Evolutionary conservation across 2,113 vertebrate species (phyloP), one percentile per base, ranked within the genome.

Genomic region (Etia nguti): DNA sequence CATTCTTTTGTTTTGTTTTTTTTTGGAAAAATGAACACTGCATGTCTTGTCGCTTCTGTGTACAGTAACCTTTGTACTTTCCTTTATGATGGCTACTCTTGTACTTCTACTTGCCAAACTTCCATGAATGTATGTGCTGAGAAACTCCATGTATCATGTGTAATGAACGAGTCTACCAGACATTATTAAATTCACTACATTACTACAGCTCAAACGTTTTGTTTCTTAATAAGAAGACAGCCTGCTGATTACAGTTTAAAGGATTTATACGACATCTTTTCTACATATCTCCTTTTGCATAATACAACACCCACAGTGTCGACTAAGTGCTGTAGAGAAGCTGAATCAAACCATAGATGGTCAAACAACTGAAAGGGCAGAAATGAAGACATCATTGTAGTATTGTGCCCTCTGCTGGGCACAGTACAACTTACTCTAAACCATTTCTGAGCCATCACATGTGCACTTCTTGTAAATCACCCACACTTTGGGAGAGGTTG

Each of bases 141-240:
- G 65, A 89, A 86, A 79, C 52, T 59, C n/a, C 82, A 90, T 94
- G 73, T 94, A 92, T 91, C 75, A 90, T 88, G 57, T 92, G 84
- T 93, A 90, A 85, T 55, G 84, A 88, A 88, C 82, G 86, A 86
- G 83, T 90, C 92, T 91, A 85, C 80, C 80, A 92, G 81, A 92
- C 91, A 89, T 93, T 94, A 96, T 95, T 95, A 95, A 95, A 95
- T 92, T 93, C 93, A 95, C 91, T 94, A 91, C 88, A 92, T 94
- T 92, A 93, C 79, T 89, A 91, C 83, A 90, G 68, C 31, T 29
- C 10, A 34, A 52, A 82, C 50, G 68, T 90, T 86, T 26, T 68
- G 54, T 86, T 26, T 86, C 29, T 54, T 50, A 26, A n/a, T 29
- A 3, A 43, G 15, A 50, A 2, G 3, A 10, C 22, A 68, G 26